A percentile compares a stretch with the other conserved stretches of the same genome.
phyloP scores from a whole-genome alignment of 1,140 invertebrate species.

The Euwallacea fornicatus region DNA sequence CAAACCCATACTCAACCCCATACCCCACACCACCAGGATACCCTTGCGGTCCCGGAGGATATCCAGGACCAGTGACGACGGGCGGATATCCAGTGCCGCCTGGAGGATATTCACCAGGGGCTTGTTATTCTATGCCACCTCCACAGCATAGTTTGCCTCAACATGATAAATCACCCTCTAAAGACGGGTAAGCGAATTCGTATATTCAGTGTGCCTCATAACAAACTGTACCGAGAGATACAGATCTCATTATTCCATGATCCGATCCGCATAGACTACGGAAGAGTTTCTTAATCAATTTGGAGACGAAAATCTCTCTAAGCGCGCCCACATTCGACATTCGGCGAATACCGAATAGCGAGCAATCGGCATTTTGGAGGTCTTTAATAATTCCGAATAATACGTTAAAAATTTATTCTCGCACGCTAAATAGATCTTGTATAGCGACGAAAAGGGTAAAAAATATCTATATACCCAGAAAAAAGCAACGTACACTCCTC shows the following conservation, averaged over 20 bases:
- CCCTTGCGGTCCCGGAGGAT: slow-evolving; percentile 65
- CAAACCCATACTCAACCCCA: slow-evolving; percentile 72
- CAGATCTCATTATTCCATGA: too few relatives aligned
- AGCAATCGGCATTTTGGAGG: too few relatives aligned
- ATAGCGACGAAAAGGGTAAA: too few relatives aligned
- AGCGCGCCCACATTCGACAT: too few relatives aligned
- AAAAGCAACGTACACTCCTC: too few relatives aligned
- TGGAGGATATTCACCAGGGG: slow-evolving; percentile 69
- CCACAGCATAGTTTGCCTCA: slow-evolving; percentile 68
- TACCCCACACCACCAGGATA: slow-evolving; percentile 59
- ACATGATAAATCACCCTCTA: slow-evolving; percentile 70
- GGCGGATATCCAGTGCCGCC: slow-evolving; percentile 59
- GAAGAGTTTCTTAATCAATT: not conserved
- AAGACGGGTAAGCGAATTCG: slow-evolving; percentile 58
- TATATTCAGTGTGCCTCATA: not conserved
- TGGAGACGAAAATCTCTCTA: not conserved
- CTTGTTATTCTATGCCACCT: slow-evolving; percentile 83
- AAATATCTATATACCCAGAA: too few relatives aligned
- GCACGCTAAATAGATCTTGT: too few relatives aligned
- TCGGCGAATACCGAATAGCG: too few relatives aligned
- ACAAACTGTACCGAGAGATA: not conserved
- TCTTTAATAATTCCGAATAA: too few relatives aligned
- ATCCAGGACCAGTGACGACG: slow-evolving; percentile 66
- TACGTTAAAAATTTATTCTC: too few relatives aligned
- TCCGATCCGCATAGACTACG: too few relatives aligned